Evolutionary conservation across 1,140 invertebrate genomes (phyloP).

Genomic region (Diplogasteroides magnus): DNA sequence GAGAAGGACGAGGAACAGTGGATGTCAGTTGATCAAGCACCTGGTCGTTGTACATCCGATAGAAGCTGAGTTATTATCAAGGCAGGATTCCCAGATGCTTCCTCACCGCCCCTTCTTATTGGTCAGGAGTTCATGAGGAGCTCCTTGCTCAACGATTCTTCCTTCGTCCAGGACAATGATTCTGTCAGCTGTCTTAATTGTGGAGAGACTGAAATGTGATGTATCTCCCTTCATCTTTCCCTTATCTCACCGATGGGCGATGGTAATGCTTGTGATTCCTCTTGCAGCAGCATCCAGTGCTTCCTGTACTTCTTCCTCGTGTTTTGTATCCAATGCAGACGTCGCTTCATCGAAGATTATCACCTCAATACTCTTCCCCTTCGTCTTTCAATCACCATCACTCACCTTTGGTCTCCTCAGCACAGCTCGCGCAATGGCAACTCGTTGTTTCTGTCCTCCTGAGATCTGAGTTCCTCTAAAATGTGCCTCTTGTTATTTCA

Average conservation of each 20-base stretch:
- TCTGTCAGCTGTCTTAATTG: constrained; percentile 62
- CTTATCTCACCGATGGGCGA: constrained; percentile 57
- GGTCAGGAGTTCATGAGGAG: constrained; percentile 58
- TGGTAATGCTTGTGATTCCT: constrained; percentile 58
- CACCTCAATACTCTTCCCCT: no score
- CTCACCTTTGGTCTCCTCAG: constrained; percentile 28
- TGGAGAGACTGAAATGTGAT: constrained; percentile 59
- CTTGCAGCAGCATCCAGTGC: constrained; percentile 57
- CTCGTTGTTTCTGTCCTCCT: constrained; percentile 51
- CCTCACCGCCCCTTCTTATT: constrained; percentile 44
- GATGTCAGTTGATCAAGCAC: constrained; percentile 25
- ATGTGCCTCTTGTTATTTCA: no score
- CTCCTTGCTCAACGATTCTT: constrained; percentile 60
- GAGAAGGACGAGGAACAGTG: not conserved
- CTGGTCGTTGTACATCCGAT: constrained; percentile 52
- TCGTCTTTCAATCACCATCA: no score
- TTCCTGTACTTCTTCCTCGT: constrained; percentile 58
- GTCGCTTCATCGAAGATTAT: constrained; percentile 58
- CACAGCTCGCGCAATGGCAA: constrained; percentile 57
- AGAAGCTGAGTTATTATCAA: constrained; percentile 41
- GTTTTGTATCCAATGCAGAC: constrained; percentile 57
- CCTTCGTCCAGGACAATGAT: constrained; percentile 63
- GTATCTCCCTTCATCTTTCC: no score
- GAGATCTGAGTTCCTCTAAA: constrained; percentile 44
- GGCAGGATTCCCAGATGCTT: no score